phyloP scores from a whole-genome alignment of 2,797 vertebrate species.

The Xenops minutus region DNA sequence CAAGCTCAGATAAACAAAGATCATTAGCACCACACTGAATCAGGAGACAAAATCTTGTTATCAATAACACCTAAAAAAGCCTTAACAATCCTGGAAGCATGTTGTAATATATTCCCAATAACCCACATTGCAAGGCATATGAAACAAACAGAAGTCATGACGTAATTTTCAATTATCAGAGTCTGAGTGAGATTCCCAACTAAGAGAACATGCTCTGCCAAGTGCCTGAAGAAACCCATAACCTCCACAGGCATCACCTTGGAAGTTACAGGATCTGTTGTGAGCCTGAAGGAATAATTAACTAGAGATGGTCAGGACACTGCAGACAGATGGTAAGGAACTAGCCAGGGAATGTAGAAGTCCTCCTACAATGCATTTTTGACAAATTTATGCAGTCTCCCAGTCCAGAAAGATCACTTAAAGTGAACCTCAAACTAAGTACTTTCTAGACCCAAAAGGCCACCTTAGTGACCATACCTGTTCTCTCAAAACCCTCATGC shows the following conservation, averaged over 20 bases:
- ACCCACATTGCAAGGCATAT: neutral
- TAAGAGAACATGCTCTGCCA: neutral
- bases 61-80: neutral
- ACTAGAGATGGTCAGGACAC: neutral
- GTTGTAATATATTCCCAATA: neutral
- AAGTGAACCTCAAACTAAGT: neutral
- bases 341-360: neutral
- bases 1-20: neutral
- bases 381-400: neutral
- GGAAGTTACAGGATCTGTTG: neutral
- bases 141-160: neutral
- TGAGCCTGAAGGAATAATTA: slow-evolving; percentile 52
- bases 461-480: neutral
- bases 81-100: neutral
- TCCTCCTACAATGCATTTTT: neutral
- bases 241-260: slow-evolving; percentile 22
- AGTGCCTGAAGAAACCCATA: slow-evolving; percentile 34
- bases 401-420: neutral
- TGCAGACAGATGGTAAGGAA: slow-evolving; percentile 27
- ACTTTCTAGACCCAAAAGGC: neutral
- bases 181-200: neutral
- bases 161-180: slow-evolving; percentile 33
- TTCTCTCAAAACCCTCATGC: neutral
- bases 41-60: neutral
- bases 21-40: neutral